Evolutionary conservation across 2,797 vertebrate genomes (phyloP).

Genomic region (Lepilemur ruficaudatus): DNA sequence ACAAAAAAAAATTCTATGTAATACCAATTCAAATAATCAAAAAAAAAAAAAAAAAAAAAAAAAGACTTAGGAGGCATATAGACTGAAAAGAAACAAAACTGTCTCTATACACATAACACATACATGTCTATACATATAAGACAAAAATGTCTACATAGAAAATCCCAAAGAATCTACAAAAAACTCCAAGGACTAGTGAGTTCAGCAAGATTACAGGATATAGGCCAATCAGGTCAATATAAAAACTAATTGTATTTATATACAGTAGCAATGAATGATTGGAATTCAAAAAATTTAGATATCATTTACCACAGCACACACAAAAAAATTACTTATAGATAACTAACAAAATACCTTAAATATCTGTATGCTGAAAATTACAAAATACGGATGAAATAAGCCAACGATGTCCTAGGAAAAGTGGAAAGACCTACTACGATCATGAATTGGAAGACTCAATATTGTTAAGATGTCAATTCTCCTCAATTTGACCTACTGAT

Average conservation of each 20-base stretch:
- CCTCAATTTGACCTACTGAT: not conserved
- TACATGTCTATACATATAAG: not conserved
- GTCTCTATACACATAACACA: not conserved
- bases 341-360: not conserved
- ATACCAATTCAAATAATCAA: too few species aligned
- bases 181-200: not conserved
- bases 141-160: not conserved
- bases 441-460: not conserved
- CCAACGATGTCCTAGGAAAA: not conserved
- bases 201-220: not conserved
- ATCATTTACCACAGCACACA: not conserved
- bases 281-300: not conserved
- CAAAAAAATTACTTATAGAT: not conserved
- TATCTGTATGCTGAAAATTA: not conserved
- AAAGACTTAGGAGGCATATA: not conserved
- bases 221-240: not conserved
- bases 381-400: not conserved
- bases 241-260: not conserved
- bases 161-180: not conserved
- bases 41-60: too few species aligned
- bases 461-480: not conserved
- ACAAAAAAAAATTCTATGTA: too few species aligned
- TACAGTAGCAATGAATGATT: not conserved
- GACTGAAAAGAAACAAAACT: not conserved
- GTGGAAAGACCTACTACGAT: not conserved